A percentile compares a stretch with the other conserved stretches of the same genome.
phyloP scores from a whole-genome alignment of 2,888 invertebrate species.

The Zhengitettix transpicula region DNA sequence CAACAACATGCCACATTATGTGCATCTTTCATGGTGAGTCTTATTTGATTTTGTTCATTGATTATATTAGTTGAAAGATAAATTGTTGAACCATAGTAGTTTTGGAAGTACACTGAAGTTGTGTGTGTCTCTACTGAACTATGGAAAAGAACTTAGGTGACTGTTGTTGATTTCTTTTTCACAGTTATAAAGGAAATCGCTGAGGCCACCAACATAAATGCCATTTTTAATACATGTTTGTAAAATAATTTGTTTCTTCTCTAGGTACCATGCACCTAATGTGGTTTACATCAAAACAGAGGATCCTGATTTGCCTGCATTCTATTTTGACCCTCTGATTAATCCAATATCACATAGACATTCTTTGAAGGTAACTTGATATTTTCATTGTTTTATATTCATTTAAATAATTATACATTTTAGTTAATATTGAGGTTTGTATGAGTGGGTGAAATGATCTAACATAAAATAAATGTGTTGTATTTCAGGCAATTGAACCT shows the following conservation, averaged over 20 bases:
- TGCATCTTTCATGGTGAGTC: constrained; percentile 92
- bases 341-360: constrained; percentile 96
- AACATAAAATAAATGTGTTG: neutral
- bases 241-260: constrained; percentile 1
- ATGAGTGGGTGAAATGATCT: neutral
- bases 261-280: constrained; percentile 96
- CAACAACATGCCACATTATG: constrained; percentile 97
- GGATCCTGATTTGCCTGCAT: constrained; percentile 98
- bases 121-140: constrained; percentile 32
- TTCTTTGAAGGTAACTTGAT: constrained; percentile 47
- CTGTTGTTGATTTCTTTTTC: constrained; percentile 18
- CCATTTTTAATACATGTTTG: neutral
- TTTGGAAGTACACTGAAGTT: constrained; percentile 6
- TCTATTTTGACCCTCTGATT: constrained; percentile 98
- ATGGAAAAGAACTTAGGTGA: constrained; percentile 33
- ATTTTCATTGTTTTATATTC: neutral
- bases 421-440: too few species aligned
- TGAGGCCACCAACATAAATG: constrained; percentile 5
- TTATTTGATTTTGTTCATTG: neutral
- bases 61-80: too few species aligned
- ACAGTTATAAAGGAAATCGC: constrained; percentile 9
- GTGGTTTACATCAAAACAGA: constrained; percentile 99
- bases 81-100: neutral
- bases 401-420: too few species aligned
- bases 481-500: constrained; percentile 50